Evolutionary conservation across 2,113 vertebrate species (phyloP), one percentile per base, ranked within the genome.

Genomic region (Chitala chitala): DNA sequence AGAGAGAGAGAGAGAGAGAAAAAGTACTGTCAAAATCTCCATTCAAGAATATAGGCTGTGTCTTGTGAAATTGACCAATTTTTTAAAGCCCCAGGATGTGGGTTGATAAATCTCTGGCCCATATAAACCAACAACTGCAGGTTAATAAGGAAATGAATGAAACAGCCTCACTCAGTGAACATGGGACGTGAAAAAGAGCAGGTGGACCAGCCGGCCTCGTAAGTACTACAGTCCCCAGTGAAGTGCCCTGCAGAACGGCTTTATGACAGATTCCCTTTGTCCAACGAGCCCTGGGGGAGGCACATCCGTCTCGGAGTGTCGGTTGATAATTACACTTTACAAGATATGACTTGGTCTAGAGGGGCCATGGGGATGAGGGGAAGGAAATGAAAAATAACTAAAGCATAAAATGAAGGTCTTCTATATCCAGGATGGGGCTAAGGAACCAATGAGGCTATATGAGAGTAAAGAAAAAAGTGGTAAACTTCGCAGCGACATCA

Each of bases 311-410:
- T 81, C 71, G 76, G 70, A 65, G 78, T 63, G 75, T 81, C 85
- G 87, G 87, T 85, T 86, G 87, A 86, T 84, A 85, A 85, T 86
- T 82, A 81, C 71, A 75, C 82, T 84, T 81, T 81, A 86, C 79
- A 73, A 69, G 68, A 69, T 68, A 4, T 42, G 29, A 8, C 42
- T 76, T 77, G 72, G 77, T 69, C 58, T 73, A 77, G 76, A n/a
- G n/a, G n/a, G n/a, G n/a, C n/a, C n/a, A n/a, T n/a, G n/a, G n/a
- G n/a, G n/a, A n/a, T n/a, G n/a, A n/a, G 75, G 64, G 77, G 51
- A 78, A 75, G 74, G 58, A 40, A 72, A 71, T 64, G 74, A 72
- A 72, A 65, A 76, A 50, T 26, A 31, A 22, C 10, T 63, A 33
- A 42, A 24, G 64, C 50, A 33, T 69, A 75, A 80, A 75, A 78